Percentiles rank a stretch among this genome's conserved stretches.
phyloP scores from a whole-genome alignment of 2,113 vertebrate genomes.

The Siniperca chuatsi region DNA sequence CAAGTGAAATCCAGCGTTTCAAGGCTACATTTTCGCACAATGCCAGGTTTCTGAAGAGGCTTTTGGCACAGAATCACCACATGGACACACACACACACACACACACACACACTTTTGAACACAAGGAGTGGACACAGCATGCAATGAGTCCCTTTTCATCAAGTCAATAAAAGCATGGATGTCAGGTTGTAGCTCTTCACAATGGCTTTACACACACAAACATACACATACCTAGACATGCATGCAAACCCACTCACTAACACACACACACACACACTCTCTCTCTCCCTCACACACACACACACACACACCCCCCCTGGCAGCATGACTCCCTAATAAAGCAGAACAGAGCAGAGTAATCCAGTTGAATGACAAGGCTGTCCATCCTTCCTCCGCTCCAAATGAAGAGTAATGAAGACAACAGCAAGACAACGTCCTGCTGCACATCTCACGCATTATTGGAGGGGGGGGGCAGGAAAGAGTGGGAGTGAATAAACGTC shows the following conservation, averaged over 20 bases:
- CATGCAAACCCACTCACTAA: too few relatives aligned
- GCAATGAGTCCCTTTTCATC: conserved; percentile 51
- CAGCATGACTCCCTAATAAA: conserved; percentile 45
- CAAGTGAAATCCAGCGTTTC: conserved; percentile 6
- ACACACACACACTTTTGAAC: conserved; percentile 3
- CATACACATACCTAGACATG: not conserved
- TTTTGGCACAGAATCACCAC: not conserved
- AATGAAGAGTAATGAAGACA: conserved; percentile 68
- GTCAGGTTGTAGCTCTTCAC: conserved; percentile 50
- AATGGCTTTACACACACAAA: not conserved
- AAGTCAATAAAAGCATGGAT: conserved; percentile 43
- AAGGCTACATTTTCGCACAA: conserved; percentile 2
- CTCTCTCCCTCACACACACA: not conserved
- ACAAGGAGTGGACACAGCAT: not conserved
- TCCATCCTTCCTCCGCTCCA: conserved; percentile 47
- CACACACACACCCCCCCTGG: conserved; percentile 24
- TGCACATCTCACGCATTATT: conserved; percentile 17
- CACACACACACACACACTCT: not conserved
- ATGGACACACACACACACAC: not conserved
- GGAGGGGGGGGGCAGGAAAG: too few relatives aligned
- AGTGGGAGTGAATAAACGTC: too few relatives aligned
- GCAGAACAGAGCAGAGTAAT: conserved; percentile 47
- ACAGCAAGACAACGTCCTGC: conserved; percentile 2
- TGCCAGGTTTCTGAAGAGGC: not conserved
- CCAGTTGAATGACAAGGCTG: conserved; percentile 28